Evolutionary conservation across 2,888 invertebrate genomes (phyloP), one percentile per base, ranked within the genome.

Genomic region (Nomada ferruginata): DNA sequence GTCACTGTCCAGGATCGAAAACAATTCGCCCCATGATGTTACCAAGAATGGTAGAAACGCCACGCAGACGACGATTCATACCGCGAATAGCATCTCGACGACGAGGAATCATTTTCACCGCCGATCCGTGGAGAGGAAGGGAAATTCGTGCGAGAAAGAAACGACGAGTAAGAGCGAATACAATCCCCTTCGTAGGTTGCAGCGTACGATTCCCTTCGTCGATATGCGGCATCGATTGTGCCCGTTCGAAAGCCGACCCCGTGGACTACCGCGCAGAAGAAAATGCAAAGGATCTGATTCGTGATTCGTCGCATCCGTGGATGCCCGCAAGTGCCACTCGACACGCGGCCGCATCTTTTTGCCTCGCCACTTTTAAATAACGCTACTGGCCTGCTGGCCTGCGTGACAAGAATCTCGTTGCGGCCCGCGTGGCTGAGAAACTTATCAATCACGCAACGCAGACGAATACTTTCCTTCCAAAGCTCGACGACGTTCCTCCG

Each of bases 251-350:
- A 59, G 10, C 20, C 44, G 9, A 13, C 3, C n/a, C 20, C 42
- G 36, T 23, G 20, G 66, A 52, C 29, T 26, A 18, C 13, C n/a
- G 42, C 63, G 71, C 13, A 59, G 53, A 59, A 52, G 73, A 82
- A 82, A 77, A 82, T 82, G 82, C 44, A 78, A 81, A 75, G 55
- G 74, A 75, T 26, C 71, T 26, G 83, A 82, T 82, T 59, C 76
- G 76, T 72, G 53, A 65, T 72, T 69, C 76, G 79, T 60, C 64
- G 82, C 53, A 13, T 20, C 29, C 61, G 69, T 23, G 69, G 68
- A 73, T 77, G 64, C 18, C 44, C 65, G 59, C 23, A 57, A 70
- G 65, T 60, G 76, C 42, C 11, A 15, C 64, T 55, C 74, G 47
- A 47, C 42, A 5, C 70, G 4, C 63, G 55, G 64, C 55, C 71